Base-by-base conservation (phyloP, 2,113 vertebrate genomes). In the Pangasianodon gigas region DNA sequence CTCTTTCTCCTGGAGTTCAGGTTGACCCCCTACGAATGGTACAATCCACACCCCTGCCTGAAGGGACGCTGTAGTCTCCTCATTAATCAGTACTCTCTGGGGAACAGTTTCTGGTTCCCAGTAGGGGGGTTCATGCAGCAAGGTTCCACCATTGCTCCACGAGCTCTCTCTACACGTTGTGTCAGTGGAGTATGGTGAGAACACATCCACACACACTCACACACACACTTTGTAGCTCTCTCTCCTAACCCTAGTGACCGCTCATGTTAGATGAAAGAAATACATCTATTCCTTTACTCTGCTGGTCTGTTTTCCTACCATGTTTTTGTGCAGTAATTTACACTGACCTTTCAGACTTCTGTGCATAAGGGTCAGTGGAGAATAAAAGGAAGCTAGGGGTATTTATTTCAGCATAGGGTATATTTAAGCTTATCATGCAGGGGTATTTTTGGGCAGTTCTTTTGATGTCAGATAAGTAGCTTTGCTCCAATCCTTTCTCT, bases 91-190 rank as follows among this genome's bases (percentile, higher is more conserved):
- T 99, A 99, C 93, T 99, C 98, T 0, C 96, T 99, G 0, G 98
- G 98, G 87, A 99, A 99, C 96, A 99, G 98, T 91, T 96, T 99
- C 93, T 99, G 98, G 98, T 99, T 99, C 92, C 98, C 98, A 0
- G 98, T 99, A 0, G 98, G 98, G 54, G 98, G 98, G 9, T 99
- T 99, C 95, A 99, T 99, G 98, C 98, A 99, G 94, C 98, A 99
- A 90, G 98, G 98, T 86, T 99, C 98, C 86, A 98, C 98, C 91
- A 99, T 99, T 0, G 98, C 98, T 77, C 98, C 98, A 24, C 96
- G 98, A n/a, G 98, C 98, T 2, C 92, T 99, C 58, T 99, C 98
- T 84, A 99, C 98, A 0, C 97, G 98, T 86, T 99, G 98, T 4
- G 98, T 99, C 96, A 99, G 98, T 14, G 98, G 98, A 41, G 98